These are phyloP conservation scores for Lysandra coridon DNA, from an alignment of 2,888 invertebrate genomes.

Conservation along the genomic window DNA sequence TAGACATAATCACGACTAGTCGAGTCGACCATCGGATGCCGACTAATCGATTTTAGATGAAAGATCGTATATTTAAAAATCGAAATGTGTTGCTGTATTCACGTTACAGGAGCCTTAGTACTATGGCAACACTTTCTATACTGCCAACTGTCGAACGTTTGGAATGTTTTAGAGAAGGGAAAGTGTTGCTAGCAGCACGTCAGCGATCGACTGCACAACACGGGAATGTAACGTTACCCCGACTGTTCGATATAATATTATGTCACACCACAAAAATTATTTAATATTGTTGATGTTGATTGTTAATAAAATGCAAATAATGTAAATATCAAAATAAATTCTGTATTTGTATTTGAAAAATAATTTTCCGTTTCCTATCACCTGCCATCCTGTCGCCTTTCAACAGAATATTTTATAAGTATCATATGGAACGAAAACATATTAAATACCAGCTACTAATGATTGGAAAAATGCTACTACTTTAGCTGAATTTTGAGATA, in stretches of 20 bases:
- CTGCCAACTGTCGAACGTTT: conserved; percentile 24
- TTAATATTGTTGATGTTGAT: conserved; percentile 89
- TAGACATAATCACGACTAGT: conserved; percentile 39
- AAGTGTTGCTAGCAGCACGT: conserved; percentile 45
- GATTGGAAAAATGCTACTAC: too few relatives aligned
- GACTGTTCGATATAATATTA: conserved; percentile 64
- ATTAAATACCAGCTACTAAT: not conserved
- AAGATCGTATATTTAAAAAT: conserved; percentile 41
- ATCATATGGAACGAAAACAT: not conserved
- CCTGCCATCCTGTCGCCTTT: not conserved
- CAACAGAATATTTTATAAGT: not conserved
- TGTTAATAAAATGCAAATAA: conserved; percentile 89
- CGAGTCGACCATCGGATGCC: conserved; percentile 37
- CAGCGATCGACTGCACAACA: conserved; percentile 47
- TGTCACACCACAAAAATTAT: conserved; percentile 80
- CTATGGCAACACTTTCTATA: conserved; percentile 46
- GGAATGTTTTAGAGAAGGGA: conserved; percentile 36
- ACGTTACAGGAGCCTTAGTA: conserved; percentile 58
- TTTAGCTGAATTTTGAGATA: too few relatives aligned
- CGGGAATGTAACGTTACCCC: conserved; percentile 63
- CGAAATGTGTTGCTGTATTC: conserved; percentile 46
- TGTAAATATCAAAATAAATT: conserved; percentile 86
- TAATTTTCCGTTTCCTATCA: conserved; percentile 17
- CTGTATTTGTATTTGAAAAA: conserved; percentile 85
- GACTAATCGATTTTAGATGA: conserved; percentile 40